Conservation (phyloP, 2,888 invertebrate species). For the Dichetophora obliterata region DNA sequence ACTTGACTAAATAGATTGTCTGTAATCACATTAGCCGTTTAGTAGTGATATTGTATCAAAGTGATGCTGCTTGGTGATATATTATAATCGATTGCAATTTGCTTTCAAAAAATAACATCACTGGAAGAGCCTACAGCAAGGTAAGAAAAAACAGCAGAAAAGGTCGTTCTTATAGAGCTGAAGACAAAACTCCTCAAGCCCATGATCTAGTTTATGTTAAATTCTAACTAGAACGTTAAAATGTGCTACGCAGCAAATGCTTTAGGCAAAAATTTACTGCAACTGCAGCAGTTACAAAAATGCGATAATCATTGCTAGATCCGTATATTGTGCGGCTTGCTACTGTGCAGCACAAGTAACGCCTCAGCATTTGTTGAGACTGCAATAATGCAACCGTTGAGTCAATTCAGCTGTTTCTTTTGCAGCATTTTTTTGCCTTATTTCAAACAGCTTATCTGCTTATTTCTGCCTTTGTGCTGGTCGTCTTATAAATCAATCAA, state of each 20-base stretch:
- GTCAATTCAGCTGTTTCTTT: background rate
- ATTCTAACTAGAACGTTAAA: too few relatives aligned
- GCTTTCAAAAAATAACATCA: too few relatives aligned
- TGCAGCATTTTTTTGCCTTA: background rate
- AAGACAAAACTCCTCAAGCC: background rate
- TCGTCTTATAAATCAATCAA: slow-evolving; percentile 33
- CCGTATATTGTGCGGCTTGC: background rate
- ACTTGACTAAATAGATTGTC: too few relatives aligned
- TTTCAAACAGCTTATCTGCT: background rate
- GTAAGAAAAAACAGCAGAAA: background rate
- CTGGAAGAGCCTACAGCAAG: background rate
- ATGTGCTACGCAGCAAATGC: background rate
- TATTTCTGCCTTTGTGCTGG: background rate
- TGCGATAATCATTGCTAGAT: background rate
- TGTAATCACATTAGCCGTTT: too few relatives aligned
- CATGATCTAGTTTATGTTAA: background rate
- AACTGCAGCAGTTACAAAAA: background rate
- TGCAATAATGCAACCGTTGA: background rate
- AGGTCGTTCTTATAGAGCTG: background rate
- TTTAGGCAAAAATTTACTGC: background rate
- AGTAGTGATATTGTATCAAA: too few relatives aligned
- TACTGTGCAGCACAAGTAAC: background rate
- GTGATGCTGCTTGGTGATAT: too few relatives aligned
- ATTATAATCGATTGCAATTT: too few relatives aligned
- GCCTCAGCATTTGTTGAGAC: background rate